These are phyloP conservation scores for Dicyrtoma fusca DNA, from an alignment of 2,888 invertebrate species.

Conservation along the genomic window DNA sequence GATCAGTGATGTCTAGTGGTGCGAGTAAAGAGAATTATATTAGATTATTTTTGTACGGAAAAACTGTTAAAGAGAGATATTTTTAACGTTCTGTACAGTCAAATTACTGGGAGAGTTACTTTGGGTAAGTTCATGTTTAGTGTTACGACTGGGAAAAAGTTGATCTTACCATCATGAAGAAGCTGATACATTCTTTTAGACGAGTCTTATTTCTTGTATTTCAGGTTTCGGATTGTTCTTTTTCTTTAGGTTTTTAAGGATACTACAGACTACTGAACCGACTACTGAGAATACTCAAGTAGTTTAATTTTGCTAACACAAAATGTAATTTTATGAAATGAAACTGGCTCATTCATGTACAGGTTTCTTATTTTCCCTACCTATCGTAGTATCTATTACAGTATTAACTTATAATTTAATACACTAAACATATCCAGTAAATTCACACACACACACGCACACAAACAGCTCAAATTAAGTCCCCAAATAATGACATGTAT, in stretches of 20 bases:
- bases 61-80: constrained; percentile 3
- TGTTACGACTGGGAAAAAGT: constrained; percentile 21
- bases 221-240: no score
- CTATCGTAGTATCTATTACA: not conserved
- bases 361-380: not conserved
- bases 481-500: constrained; percentile 12
- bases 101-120: not conserved
- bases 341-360: not conserved
- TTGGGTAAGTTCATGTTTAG: constrained; percentile 18
- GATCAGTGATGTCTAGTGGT: constrained; percentile 3
- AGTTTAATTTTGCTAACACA: no score
- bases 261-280: no score
- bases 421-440: not conserved
- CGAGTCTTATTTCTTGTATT: no score
- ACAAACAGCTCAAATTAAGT: not conserved
- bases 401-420: not conserved
- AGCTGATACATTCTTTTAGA: not conserved
- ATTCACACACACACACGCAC: constrained; percentile 31
- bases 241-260: no score
- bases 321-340: not conserved
- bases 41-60: not conserved
- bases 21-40: not conserved
- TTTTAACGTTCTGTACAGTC: constrained; percentile 5
- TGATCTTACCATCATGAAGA: constrained; percentile 7
- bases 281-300: no score